phyloP scores from a whole-genome alignment of 2,113 vertebrate genomes.

The Aphelocoma coerulescens region DNA sequence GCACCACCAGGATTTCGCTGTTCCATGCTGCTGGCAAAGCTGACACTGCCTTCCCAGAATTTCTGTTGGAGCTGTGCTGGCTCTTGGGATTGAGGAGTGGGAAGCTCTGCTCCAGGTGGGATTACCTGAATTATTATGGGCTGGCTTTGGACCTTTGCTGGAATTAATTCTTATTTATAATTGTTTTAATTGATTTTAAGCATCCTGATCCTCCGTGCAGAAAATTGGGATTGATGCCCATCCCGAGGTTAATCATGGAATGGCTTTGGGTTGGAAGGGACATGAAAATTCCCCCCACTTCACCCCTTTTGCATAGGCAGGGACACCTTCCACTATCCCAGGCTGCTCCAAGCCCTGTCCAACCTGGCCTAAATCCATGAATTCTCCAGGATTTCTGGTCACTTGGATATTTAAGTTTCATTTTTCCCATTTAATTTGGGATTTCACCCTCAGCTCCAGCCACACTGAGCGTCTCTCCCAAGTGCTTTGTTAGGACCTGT shows the following conservation, averaged over 20 bases:
- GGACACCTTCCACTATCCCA: background rate
- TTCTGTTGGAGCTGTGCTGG: background rate
- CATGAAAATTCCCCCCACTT: background rate
- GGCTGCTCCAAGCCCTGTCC: background rate
- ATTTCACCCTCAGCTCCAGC: background rate
- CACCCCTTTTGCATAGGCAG: background rate
- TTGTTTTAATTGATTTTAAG: background rate
- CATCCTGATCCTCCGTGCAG: accelerated
- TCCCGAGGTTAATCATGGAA: too few species aligned
- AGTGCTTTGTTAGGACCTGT: background rate
- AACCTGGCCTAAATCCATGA: too few species aligned
- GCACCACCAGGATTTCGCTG: too few species aligned
- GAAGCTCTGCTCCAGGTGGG: background rate
- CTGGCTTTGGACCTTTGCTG: background rate
- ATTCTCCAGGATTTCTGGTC: background rate
- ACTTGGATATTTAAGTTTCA: background rate
- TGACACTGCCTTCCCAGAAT: background rate
- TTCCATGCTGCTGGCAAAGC: background rate
- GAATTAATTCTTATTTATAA: background rate
- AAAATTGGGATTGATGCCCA: too few species aligned
- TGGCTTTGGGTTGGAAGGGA: background rate
- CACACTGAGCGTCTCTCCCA: accelerated
- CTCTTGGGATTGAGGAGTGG: background rate
- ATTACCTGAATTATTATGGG: background rate
- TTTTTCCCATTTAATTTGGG: too few species aligned